A percentile compares a stretch with the other conserved stretches of the same genome.
Evolutionary conservation across 2,797 vertebrate genomes (phyloP).

Genomic region (Macropus fuliginosus): DNA sequence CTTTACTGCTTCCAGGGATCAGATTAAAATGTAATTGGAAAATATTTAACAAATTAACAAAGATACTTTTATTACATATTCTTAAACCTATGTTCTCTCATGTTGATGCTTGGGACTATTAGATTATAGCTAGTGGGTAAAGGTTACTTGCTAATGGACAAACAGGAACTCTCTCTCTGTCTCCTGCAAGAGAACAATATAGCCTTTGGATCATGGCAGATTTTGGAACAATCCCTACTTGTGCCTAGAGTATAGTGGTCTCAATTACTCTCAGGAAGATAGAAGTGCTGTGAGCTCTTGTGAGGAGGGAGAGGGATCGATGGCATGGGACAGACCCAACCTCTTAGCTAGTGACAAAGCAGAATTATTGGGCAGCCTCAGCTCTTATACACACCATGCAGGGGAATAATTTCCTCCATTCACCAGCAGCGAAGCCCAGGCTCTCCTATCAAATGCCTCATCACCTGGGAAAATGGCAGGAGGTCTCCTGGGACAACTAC

Average conservation of each 20-base stretch:
- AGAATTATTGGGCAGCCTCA: background rate
- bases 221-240: background rate
- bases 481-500: background rate
- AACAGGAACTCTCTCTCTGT: background rate
- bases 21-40: too few relatives aligned
- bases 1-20: too few relatives aligned
- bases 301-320: background rate
- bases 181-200: background rate
- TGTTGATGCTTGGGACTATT: background rate
- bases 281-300: background rate
- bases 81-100: background rate
- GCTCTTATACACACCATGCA: background rate
- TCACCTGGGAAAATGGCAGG: background rate
- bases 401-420: background rate
- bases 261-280: background rate
- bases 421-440: background rate
- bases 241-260: background rate
- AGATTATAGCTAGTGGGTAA: background rate
- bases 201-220: background rate
- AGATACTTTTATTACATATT: background rate
- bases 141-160: background rate
- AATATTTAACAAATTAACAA: too few relatives aligned
- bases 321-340: background rate
- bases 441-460: background rate
- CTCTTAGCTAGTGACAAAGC: background rate